A percentile compares a stretch with the other conserved stretches of the same genome.
phyloP scores from a whole-genome alignment of 92 coral and sea anemone species.

The Epizoanthus illoricatus region DNA sequence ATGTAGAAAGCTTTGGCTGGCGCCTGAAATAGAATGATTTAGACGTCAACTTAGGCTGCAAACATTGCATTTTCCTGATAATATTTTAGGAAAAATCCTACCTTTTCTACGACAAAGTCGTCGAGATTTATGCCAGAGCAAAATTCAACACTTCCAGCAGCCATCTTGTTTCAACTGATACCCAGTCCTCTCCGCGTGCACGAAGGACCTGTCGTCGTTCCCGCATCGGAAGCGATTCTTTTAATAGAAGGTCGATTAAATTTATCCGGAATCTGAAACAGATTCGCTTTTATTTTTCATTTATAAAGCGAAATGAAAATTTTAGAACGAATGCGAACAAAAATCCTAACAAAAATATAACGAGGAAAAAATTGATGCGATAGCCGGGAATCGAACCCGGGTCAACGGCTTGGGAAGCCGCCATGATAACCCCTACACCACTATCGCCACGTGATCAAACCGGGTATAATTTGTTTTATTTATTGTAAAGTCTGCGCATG shows the following conservation, averaged over 20 bases:
- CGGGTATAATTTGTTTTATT: accelerated
- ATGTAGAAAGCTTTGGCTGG: slow-evolving; percentile 79
- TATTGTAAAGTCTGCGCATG: background rate
- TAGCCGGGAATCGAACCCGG: slow-evolving; percentile 99
- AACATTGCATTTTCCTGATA: too few relatives aligned
- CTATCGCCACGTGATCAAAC: slow-evolving; percentile 63
- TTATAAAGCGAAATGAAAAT: background rate
- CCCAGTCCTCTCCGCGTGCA: slow-evolving; percentile 46
- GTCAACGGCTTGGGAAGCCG: slow-evolving; percentile 99
- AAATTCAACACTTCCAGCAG: slow-evolving; percentile 33
- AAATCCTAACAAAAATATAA: background rate
- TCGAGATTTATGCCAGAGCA: slow-evolving; percentile 48
- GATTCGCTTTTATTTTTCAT: background rate
- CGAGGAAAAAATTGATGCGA: slow-evolving; percentile 53
- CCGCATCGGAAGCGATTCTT: too few relatives aligned
- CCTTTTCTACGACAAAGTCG: slow-evolving; percentile 50
- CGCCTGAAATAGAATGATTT: slow-evolving; percentile 50
- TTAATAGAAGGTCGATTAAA: background rate
- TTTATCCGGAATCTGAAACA: background rate
- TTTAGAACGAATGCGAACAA: background rate
- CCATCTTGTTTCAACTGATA: slow-evolving; percentile 42
- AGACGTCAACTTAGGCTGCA: background rate
- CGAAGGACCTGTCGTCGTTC: too few relatives aligned
- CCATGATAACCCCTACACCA: slow-evolving; percentile 99
- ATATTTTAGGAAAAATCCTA: background rate